phyloP scores from a whole-genome alignment of 37 sponge, comb jelly and placozoan genomes.

The Mnemiopsis leidyi region DNA sequence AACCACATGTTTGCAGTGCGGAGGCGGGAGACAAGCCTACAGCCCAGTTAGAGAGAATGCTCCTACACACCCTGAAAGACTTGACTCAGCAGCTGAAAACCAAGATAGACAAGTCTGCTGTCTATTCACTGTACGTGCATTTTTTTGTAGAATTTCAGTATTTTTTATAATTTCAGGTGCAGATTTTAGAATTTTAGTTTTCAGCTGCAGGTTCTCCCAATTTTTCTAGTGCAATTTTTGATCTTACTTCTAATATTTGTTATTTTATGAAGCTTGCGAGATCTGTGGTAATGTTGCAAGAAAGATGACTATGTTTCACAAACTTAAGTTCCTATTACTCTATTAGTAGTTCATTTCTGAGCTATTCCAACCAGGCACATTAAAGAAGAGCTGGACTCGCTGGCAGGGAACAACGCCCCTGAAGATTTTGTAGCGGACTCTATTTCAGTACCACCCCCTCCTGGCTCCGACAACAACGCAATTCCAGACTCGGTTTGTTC shows the following conservation, averaged over 20 bases:
- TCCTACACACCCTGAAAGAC: conserved; percentile 10
- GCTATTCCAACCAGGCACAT: not conserved
- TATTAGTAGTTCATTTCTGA: not conserved
- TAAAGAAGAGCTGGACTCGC: conserved; percentile 49
- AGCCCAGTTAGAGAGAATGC: not conserved
- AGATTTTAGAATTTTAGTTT: too few relatives aligned
- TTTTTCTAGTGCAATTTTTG: too few relatives aligned
- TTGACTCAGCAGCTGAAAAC: conserved; percentile 13
- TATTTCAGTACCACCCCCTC: not conserved
- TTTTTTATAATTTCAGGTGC: too few relatives aligned
- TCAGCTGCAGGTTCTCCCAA: too few relatives aligned
- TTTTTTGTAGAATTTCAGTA: too few relatives aligned
- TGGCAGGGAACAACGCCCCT: conserved; percentile 39
- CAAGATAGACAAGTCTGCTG: conserved; percentile 57
- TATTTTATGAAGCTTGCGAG: too few relatives aligned
- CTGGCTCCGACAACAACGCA: conserved; percentile 29
- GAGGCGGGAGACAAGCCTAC: conserved; percentile 27
- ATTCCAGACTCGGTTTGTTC: conserved; percentile 41
- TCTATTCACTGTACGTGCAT: conserved; percentile 31
- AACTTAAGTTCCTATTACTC: too few relatives aligned
- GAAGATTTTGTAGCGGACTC: conserved; percentile 13
- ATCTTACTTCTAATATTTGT: too few relatives aligned
- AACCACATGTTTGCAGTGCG: too few relatives aligned
- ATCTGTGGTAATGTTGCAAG: too few relatives aligned
- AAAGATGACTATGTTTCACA: too few relatives aligned